phyloP scores from a whole-genome alignment of 2,797 vertebrate genomes.

The Catostomus latipinnis region DNA sequence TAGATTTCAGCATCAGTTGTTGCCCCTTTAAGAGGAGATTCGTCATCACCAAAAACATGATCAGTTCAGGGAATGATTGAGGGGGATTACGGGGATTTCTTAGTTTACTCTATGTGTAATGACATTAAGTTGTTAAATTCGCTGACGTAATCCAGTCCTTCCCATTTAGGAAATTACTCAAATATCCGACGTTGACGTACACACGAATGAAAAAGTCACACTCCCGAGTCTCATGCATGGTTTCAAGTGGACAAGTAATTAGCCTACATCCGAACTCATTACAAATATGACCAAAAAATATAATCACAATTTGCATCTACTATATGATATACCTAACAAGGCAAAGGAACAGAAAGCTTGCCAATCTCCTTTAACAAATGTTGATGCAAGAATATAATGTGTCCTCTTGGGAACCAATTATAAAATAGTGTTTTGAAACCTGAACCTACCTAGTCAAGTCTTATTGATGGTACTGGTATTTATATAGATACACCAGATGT shows the following conservation, averaged over 20 bases:
- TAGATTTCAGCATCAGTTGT: background rate
- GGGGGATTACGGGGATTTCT: conserved; percentile 41
- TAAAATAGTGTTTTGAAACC: conserved; percentile 13
- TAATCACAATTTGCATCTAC: background rate
- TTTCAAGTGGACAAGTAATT: too few relatives aligned
- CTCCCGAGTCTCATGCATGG: background rate
- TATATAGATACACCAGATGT: background rate
- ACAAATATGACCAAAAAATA: background rate
- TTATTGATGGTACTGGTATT: background rate
- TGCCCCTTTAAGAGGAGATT: conserved; percentile 43
- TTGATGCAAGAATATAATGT: background rate
- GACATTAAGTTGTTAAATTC: conserved; percentile 34
- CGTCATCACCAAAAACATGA: conserved; percentile 11
- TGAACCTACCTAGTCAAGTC: background rate
- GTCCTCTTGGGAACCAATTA: conserved; percentile 23
- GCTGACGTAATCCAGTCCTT: conserved; percentile 41
- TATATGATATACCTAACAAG: background rate
- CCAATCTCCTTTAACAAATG: background rate
- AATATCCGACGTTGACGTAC: conserved; percentile 21
- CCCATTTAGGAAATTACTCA: conserved; percentile 38
- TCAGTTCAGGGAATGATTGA: conserved; percentile 32
- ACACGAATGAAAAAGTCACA: background rate
- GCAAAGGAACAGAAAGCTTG: background rate
- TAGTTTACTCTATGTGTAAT: background rate
- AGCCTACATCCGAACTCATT: background rate